phyloP scores from a whole-genome alignment of 2,113 vertebrate species.

The Cyanoramphus novaezelandiae region DNA sequence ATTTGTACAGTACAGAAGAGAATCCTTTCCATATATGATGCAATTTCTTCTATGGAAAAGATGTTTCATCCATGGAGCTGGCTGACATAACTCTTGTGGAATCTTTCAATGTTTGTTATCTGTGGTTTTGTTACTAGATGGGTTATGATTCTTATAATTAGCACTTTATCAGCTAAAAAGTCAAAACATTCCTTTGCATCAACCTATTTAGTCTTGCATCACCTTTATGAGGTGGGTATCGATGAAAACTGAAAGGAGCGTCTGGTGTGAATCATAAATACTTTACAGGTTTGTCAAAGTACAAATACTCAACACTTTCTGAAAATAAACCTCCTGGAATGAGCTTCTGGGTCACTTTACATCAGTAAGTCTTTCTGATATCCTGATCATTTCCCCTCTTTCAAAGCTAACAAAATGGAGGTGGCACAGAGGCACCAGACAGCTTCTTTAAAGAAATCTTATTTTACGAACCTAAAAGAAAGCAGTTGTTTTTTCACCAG shows the following conservation, averaged over 20 bases:
- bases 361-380: not conserved
- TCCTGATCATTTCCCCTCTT: not conserved
- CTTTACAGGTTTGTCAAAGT: not conserved
- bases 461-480: not conserved
- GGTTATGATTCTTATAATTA: not conserved
- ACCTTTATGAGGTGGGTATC: not conserved
- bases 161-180: not conserved
- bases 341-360: not conserved
- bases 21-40: not conserved
- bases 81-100: not conserved
- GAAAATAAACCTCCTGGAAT: conserved; percentile 40
- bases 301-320: not conserved
- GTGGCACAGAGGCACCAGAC: not conserved
- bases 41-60: conserved; percentile 55
- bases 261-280: not conserved
- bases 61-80: not conserved
- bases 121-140: not conserved
- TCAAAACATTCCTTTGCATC: not conserved
- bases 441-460: not conserved
- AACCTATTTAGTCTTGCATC: not conserved
- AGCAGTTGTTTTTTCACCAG: not conserved
- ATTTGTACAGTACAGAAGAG: conserved; percentile 25
- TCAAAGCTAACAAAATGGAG: not conserved
- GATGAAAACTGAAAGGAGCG: not conserved
- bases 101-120: conserved; percentile 11